Percentiles rank a stretch among this genome's conserved stretches.
Evolutionary conservation across 64 coral and sea anemone genomes (phyloP).

Genomic region (Trachythela sp.): DNA sequence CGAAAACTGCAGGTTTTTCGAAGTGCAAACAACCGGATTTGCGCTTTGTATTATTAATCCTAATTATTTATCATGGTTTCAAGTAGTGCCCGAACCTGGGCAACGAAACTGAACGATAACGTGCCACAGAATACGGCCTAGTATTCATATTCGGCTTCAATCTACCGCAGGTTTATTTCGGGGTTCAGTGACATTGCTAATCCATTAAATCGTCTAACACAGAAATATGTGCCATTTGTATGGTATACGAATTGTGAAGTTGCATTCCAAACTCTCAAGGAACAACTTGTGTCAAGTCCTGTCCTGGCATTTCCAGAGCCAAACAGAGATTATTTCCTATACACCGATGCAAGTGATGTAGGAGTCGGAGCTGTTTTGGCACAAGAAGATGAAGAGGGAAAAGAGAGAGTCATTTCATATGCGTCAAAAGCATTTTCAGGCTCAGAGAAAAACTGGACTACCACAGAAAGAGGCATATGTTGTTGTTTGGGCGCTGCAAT

Average conservation of each 20-base stretch:
- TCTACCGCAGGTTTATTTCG: background rate
- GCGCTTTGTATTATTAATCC: too few relatives aligned
- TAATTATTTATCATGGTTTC: too few relatives aligned
- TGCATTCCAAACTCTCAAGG: background rate
- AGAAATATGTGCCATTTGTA: background rate
- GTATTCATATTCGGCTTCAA: too few relatives aligned
- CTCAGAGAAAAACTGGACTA: background rate
- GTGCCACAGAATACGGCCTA: too few relatives aligned
- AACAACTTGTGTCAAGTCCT: background rate
- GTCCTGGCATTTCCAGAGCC: background rate
- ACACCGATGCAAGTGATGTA: background rate
- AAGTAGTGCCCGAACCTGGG: too few relatives aligned
- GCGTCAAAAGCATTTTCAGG: background rate
- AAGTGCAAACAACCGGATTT: too few relatives aligned
- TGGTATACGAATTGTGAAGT: background rate
- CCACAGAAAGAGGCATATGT: background rate
- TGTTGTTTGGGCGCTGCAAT: background rate
- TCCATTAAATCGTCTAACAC: background rate
- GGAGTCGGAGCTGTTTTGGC: slow-evolving; percentile 2
- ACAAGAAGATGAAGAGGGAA: background rate
- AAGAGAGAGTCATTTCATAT: slow-evolving; percentile 5
- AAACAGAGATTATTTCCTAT: background rate
- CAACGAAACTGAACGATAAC: too few relatives aligned
- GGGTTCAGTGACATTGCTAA: background rate
- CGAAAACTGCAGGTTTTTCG: too few relatives aligned